These are phyloP conservation scores for Mormyrops attenuatus DNA, from an alignment of 2,797 vertebrate species.

Conservation along the genomic window DNA sequence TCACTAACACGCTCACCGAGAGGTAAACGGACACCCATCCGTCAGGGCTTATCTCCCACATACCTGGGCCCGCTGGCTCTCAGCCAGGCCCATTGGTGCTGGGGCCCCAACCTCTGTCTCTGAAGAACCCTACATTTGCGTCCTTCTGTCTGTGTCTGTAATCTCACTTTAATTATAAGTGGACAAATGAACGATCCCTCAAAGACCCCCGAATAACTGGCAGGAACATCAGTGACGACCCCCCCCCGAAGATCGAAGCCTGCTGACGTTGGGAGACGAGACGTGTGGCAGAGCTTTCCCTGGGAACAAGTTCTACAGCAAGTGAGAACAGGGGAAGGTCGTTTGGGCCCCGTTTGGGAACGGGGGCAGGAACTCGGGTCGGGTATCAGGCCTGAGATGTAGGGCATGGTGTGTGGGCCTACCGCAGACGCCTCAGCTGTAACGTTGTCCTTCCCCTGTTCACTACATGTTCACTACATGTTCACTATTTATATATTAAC, in stretches of 20 bases:
- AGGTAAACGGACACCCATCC: neutral
- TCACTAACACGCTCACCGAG: neutral
- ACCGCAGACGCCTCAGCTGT: neutral
- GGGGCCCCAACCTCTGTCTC: neutral
- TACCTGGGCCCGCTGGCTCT: neutral
- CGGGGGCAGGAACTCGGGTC: neutral
- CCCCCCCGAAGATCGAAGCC: neutral
- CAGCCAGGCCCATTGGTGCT: neutral
- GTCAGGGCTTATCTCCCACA: neutral
- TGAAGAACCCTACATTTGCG: neutral
- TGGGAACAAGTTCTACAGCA: neutral
- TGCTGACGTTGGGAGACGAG: neutral
- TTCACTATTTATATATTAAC: neutral
- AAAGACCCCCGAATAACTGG: neutral
- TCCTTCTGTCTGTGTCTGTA: neutral
- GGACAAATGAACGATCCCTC: neutral
- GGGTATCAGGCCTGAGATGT: neutral
- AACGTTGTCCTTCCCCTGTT: neutral
- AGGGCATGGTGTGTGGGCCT: neutral
- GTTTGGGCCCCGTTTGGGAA: neutral
- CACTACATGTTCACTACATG: neutral
- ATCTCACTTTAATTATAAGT: neutral
- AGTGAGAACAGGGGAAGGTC: neutral
- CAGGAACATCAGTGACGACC: neutral
- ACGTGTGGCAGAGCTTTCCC: neutral